Evolutionary conservation across 2,113 vertebrate species (phyloP), one percentile per base, ranked within the genome.

Genomic region (Emydura subglobosa): DNA sequence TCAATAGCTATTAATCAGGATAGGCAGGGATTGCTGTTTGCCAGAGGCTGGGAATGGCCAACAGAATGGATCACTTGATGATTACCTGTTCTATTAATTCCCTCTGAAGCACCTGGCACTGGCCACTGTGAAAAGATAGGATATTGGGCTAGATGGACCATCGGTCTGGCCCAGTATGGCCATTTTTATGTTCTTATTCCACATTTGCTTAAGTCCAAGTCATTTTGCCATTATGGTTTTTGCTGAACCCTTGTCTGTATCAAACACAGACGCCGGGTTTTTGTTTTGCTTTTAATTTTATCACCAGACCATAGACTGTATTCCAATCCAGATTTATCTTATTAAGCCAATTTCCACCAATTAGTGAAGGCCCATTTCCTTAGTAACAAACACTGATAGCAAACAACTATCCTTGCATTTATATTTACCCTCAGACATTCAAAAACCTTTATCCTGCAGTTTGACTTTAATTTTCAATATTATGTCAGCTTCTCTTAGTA

Each of bases 361-460:
- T 96, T 96, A 97, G 94, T 82, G 83, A 96, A 96, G 95, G 95
- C 91, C 80, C 88, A 95, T 96, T 98, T 97, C 92, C 92, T 94
- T 92, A 97, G 94, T 88, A 95, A 76, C 65, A 44, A 95, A 87
- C 76, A 87, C 85, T 82, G 86, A 88, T 0, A 7, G 39, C 83
- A 95, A 95, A 89, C 83, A 84, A 80, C 91, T 95, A 81, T n/a
- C 89, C 96, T 87, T 84, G 47, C 85, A 83, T 89, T 97, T 95
- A 89, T 29, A 86, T 97, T 87, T 93, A 97, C 95, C 95, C 92
- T 91, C 93, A 97, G 97, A 95, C 39, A 94, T 92, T 78, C 94
- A 92, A 90, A 96, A 95, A 91, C 88, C 85, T 96, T 93, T 93
- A 84, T 72, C 86, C 94, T 94, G 90, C 91, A 94, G 95, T 92